Conservation (phyloP, 53 echinoderm and acorn worm genomes). For the Zoroaster sp. region DNA sequence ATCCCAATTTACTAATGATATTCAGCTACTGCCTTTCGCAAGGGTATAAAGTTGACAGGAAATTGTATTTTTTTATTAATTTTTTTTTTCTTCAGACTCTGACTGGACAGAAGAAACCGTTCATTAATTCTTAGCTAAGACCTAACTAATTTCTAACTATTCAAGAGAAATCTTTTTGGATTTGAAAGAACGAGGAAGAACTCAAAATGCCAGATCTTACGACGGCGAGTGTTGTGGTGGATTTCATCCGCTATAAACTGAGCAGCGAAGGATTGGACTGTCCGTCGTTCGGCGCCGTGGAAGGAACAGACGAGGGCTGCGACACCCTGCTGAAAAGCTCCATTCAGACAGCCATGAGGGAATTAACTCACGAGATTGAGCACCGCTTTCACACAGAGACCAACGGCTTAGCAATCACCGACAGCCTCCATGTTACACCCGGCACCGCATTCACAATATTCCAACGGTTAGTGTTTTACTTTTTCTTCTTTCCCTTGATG, state of each 20-base stretch:
- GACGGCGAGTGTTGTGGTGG: slow-evolving; percentile 48
- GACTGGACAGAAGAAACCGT: neutral
- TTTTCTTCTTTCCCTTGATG: too few relatives aligned
- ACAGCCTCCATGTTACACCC: slow-evolving; percentile 28
- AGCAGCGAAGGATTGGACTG: neutral
- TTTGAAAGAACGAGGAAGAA: neutral
- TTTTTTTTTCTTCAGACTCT: neutral
- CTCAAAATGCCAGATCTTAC: slow-evolving; percentile 40
- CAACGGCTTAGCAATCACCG: slow-evolving; percentile 2
- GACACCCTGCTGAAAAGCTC: neutral
- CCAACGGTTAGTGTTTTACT: neutral
- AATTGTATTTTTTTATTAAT: too few relatives aligned
- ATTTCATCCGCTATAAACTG: slow-evolving; percentile 36
- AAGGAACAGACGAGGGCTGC: neutral
- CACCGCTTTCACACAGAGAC: neutral
- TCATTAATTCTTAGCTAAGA: neutral
- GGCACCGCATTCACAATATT: neutral
- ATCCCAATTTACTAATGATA: too few relatives aligned
- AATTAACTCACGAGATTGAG: slow-evolving; percentile 5
- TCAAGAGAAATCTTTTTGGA: too few relatives aligned
- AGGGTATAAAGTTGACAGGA: too few relatives aligned
- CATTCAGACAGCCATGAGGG: slow-evolving; percentile 18
- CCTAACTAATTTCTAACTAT: neutral
- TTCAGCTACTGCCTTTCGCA: too few relatives aligned
- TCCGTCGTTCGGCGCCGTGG: neutral